These are phyloP conservation scores for Furcifer pardalis DNA, from an alignment of 2,797 vertebrate species.

Conservation along the genomic window DNA sequence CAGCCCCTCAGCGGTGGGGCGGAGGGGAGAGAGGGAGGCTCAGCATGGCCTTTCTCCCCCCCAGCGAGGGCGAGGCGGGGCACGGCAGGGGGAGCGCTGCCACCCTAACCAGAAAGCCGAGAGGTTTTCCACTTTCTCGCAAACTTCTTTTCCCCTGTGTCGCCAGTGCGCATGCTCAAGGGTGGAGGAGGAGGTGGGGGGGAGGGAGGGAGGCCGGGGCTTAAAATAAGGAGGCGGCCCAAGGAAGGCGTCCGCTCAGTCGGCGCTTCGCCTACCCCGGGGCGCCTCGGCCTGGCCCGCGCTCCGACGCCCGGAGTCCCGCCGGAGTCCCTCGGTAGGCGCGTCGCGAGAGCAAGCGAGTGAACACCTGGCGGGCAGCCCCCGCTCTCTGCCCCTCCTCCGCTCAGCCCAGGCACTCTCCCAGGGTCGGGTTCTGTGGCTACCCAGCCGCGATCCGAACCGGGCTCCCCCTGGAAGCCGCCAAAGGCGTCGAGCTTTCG, in stretches of 20 bases:
- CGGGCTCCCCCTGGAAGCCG: conserved; percentile 23
- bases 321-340: too few species aligned
- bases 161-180: conserved; percentile 76
- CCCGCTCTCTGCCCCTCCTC: conserved; percentile 5
- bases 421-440: conserved; percentile 44
- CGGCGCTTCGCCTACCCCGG: conserved; percentile 73
- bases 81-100: background rate
- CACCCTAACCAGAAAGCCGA: conserved; percentile 23
- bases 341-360: too few species aligned
- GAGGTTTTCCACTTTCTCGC: conserved; percentile 57
- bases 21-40: background rate
- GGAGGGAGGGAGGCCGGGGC: conserved; percentile 70
- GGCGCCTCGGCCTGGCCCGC: conserved; percentile 33
- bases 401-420: background rate
- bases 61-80: conserved; percentile 2
- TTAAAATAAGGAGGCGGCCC: conserved; percentile 91
- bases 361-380: background rate
- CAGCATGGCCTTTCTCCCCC: background rate
- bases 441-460: too few species aligned
- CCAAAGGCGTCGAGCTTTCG: conserved; percentile 50
- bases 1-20: background rate
- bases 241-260: conserved; percentile 80
- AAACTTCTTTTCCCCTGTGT: conserved; percentile 63
- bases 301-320: conserved; percentile 23
- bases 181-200: conserved; percentile 71